These are phyloP conservation scores for Pao palembangensis DNA, from an alignment of 2,113 vertebrate species.

Conservation along the genomic window DNA sequence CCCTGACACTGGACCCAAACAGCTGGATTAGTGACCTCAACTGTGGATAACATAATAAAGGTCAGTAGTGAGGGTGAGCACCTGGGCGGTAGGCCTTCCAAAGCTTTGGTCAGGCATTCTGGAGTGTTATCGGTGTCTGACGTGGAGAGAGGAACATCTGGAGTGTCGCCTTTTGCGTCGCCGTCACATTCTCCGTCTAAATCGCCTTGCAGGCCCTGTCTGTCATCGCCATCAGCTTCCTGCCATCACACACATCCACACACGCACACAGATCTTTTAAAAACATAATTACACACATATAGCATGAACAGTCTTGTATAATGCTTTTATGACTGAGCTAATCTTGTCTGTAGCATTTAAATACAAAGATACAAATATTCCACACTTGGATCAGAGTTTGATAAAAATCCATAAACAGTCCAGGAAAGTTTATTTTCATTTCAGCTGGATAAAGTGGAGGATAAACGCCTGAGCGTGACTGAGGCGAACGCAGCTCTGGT, in stretches of 20 bases:
- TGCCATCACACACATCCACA: conserved; percentile 52
- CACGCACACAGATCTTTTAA: conserved; percentile 6
- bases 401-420: too few relatives aligned
- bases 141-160: conserved; percentile 75
- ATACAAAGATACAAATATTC: too few relatives aligned
- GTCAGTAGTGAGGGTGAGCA: conserved; percentile 46
- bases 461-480: neutral
- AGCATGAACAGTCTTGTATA: too few relatives aligned
- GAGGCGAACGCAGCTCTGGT: neutral
- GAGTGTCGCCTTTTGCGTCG: conserved; percentile 74
- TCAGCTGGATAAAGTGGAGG: neutral
- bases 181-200: conserved; percentile 79
- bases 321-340: too few relatives aligned
- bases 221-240: conserved; percentile 87
- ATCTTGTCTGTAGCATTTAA: too few relatives aligned
- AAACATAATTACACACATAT: conserved; percentile 10
- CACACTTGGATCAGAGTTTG: too few relatives aligned
- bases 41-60: too few relatives aligned
- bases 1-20: neutral
- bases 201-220: conserved; percentile 68
- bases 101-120: conserved; percentile 88
- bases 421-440: conserved; percentile 4
- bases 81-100: conserved; percentile 94
- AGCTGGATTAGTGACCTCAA: neutral
- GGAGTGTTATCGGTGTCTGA: conserved; percentile 91